These are phyloP conservation scores for Cyphomyrus plagiostoma DNA, from an alignment of 2,113 vertebrate genomes.

Conservation along the genomic window DNA sequence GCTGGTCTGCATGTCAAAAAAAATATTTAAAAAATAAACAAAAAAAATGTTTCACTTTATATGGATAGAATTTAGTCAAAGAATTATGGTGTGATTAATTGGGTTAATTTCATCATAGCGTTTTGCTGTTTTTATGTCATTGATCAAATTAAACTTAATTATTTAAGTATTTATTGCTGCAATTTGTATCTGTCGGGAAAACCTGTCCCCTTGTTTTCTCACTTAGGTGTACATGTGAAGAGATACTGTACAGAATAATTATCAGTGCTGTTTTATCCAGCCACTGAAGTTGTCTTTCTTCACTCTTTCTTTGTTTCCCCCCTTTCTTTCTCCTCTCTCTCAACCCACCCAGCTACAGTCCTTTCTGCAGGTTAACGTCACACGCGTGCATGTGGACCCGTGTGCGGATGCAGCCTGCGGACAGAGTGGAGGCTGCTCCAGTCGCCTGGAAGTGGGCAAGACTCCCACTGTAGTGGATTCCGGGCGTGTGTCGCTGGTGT, in stretches of 20 bases:
- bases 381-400: constrained; percentile 68
- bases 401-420: constrained; percentile 62
- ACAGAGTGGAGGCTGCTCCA: constrained; percentile 50
- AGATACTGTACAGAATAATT: neutral
- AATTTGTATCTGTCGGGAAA: neutral
- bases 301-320: neutral
- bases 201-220: neutral
- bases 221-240: neutral
- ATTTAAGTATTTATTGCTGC: neutral
- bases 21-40: neutral
- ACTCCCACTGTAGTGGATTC: constrained; percentile 61
- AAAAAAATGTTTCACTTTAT: neutral
- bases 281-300: neutral
- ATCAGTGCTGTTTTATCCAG: too few species aligned
- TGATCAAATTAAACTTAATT: neutral
- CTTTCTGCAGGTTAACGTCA: constrained; percentile 65
- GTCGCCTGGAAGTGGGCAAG: constrained; percentile 51
- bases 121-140: neutral
- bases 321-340: neutral
- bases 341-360: constrained; percentile 62
- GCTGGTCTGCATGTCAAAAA: neutral
- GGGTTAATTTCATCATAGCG: neutral
- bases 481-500: constrained; percentile 64
- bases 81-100: neutral
- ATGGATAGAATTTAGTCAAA: neutral